Conservation (phyloP, 2,113 vertebrate genomes). For the Apistogramma diplotaenia region DNA sequence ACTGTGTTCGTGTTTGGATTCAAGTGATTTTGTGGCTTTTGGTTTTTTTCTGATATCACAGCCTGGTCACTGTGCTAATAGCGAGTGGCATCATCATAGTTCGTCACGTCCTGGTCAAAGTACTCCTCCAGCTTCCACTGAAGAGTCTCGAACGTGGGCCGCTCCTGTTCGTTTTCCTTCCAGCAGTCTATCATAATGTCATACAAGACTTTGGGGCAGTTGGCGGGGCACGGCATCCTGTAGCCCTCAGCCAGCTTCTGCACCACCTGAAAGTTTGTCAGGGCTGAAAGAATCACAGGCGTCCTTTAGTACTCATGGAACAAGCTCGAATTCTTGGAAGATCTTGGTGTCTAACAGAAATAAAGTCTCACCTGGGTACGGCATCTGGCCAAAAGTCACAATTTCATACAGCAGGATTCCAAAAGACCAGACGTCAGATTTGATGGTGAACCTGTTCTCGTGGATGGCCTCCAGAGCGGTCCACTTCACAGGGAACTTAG, state of each 20-base stretch:
- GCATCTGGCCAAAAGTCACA: constrained; percentile 90
- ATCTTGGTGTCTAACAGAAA: not conserved
- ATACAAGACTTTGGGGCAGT: constrained; percentile 80
- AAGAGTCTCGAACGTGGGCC: constrained; percentile 88
- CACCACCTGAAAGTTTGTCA: constrained; percentile 83
- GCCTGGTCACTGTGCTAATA: constrained; percentile 32
- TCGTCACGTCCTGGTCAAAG: constrained; percentile 71
- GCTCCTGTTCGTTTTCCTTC: constrained; percentile 57
- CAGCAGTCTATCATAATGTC: constrained; percentile 89
- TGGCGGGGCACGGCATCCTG: constrained; percentile 79
- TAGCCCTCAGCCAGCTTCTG: constrained; percentile 80
- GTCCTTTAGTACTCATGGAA: not conserved
- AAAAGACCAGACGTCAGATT: constrained; percentile 98
- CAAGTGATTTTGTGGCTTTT: not conserved
- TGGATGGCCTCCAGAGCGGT: constrained; percentile 90
- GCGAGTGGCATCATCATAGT: constrained; percentile 56
- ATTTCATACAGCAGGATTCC: constrained; percentile 95
- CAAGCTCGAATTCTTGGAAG: not conserved
- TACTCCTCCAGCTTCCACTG: constrained; percentile 82
- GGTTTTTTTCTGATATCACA: not conserved
- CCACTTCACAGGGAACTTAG: constrained; percentile 97
- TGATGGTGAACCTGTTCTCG: constrained; percentile 85
- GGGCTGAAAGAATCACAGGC: constrained; percentile 68
- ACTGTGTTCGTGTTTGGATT: not conserved
- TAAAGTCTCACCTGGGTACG: constrained; percentile 79